phyloP scores from a whole-genome alignment of 2,797 vertebrate genomes.

The Lithobates pipiens region DNA sequence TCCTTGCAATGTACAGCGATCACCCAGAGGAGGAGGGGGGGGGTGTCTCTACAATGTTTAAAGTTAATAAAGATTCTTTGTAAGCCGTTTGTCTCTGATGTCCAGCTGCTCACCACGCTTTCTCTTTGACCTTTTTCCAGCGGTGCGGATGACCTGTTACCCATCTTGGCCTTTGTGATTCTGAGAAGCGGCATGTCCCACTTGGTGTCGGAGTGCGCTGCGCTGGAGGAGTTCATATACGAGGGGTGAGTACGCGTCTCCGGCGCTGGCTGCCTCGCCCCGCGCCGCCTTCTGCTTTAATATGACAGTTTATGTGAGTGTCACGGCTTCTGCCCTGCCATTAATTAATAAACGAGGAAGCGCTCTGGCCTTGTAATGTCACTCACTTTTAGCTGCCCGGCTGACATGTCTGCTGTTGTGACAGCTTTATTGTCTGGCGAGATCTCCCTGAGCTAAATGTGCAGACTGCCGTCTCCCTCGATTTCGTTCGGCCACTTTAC shows the following conservation, averaged over 20 bases:
- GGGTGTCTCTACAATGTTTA: no score
- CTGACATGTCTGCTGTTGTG: slow-evolving; percentile 28
- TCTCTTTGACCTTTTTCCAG: slow-evolving; percentile 69
- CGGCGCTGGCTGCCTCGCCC: background rate
- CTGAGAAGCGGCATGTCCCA: slow-evolving; percentile 87
- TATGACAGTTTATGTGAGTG: slow-evolving; percentile 13
- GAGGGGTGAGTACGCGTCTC: slow-evolving; percentile 82
- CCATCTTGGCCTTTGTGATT: slow-evolving; percentile 92
- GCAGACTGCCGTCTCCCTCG: slow-evolving; percentile 16
- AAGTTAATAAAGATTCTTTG: no score
- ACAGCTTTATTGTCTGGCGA: slow-evolving; percentile 35
- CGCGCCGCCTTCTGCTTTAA: background rate
- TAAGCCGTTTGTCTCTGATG: no score
- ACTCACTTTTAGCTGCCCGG: background rate
- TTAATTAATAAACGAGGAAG: background rate
- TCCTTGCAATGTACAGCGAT: no score
- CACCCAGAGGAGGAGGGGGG: no score
- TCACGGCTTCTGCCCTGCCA: background rate
- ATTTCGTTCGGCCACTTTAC: background rate
- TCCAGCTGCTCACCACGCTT: background rate
- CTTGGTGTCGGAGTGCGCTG: slow-evolving; percentile 90
- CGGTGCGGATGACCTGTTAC: slow-evolving; percentile 91
- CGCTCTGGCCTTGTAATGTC: slow-evolving; percentile 20
- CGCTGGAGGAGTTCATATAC: slow-evolving; percentile 94
- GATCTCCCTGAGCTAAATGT: slow-evolving; percentile 17